Percentiles rank a stretch among this genome's conserved stretches.
These are phyloP conservation scores for Antigone vipio DNA, from an alignment of 2,113 vertebrate species.

Conservation along the genomic window DNA sequence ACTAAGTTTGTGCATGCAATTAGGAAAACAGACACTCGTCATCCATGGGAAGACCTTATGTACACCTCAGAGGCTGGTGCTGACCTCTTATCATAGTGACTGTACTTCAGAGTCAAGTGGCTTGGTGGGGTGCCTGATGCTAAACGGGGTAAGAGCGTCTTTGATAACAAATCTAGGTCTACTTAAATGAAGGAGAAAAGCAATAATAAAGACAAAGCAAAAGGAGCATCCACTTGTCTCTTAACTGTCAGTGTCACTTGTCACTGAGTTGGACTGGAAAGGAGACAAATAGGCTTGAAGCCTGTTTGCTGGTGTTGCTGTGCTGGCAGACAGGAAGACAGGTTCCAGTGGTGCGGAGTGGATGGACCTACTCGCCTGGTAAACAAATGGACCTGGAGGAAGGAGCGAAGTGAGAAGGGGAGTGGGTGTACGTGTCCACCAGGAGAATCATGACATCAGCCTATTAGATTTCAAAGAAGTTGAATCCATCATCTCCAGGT, in stretches of 20 bases:
- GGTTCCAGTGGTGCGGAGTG: neutral
- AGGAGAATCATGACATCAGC: neutral
- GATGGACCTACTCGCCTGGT: neutral
- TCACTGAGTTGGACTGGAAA: neutral
- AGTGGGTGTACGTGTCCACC: accelerated
- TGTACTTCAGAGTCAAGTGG: neutral
- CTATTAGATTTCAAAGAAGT: neutral
- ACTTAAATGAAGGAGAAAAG: neutral
- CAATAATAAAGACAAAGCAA: neutral
- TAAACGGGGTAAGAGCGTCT: neutral
- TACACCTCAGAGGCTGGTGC: neutral
- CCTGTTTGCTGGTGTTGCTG: neutral
- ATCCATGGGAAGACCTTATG: neutral
- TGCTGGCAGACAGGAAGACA: neutral
- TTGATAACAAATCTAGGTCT: neutral
- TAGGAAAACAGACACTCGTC: neutral
- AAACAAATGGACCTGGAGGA: neutral
- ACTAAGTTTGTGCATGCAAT: neutral
- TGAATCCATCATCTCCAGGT: neutral
- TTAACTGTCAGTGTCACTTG: neutral
- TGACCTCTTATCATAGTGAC: neutral
- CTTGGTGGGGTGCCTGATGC: neutral
- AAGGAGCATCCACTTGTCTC: neutral
- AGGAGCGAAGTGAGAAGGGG: accelerated
- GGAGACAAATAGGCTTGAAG: neutral